Base-by-base conservation (phyloP, 2,113 vertebrate species). In the Phasianus colchicus region DNA sequence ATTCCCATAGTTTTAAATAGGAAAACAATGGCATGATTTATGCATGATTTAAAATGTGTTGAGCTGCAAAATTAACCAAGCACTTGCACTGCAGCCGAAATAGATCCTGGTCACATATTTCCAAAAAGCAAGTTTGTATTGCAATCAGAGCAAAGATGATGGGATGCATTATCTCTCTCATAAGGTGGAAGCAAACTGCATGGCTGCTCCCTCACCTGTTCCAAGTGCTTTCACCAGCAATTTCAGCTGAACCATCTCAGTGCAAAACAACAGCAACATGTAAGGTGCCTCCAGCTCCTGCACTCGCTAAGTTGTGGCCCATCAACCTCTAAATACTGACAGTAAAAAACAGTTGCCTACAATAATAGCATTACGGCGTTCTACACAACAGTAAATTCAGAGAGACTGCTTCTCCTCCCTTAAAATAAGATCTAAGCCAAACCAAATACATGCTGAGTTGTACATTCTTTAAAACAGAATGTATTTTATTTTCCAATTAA, bases 21-120 rank as follows among this genome's bases (percentile, higher is more conserved):
- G 75, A 81, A 86, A 97, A 91, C 65, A 90, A 90, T 69, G 16
- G 50, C 60, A 86, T 65, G 58, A 86, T 78, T 83, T 93, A 86
- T 11, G 38, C 42, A 70, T 8, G 24, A 93, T n/a, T 76, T 83
- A 61, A 88, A 96, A 71, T 24, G 4, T 29, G 55, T 60, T 69
- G 24, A 75, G 65, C 72, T 64, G 91, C 70, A 88, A 48, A 72
- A 91, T 69, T 69, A 85, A 91, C 34, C 14, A 76, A 83, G 25
- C 61, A 65, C 47, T 78, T 89, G 47, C 52, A 64, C 48, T 65
- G 52, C 65, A 88, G 45, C 52, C 54, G 65, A 89, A 1, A 52
- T 10, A 87, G 47, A 86, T 42, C 19, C 55, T 61, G 48, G 40
- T 64, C 64, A 42, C 50, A 95, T 47, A 84, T 92, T 52, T 71